Percentiles rank a stretch among this genome's conserved stretches.
Evolutionary conservation across 2,888 invertebrate genomes (phyloP).

Genomic region (Alitta virens): DNA sequence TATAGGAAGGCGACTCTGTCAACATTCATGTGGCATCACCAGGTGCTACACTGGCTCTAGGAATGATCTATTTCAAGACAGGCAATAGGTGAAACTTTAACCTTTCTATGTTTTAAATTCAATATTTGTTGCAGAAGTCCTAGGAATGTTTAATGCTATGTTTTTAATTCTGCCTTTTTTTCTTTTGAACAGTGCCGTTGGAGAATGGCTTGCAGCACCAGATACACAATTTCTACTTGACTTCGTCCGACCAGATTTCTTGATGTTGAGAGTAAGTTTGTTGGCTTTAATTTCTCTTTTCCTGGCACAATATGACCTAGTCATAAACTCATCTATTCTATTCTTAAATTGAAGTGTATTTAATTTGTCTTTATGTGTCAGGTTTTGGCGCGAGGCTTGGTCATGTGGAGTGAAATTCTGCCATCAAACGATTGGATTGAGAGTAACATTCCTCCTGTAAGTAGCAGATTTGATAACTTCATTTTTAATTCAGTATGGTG

Average conservation of each 20-base stretch:
- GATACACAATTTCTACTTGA: conserved; percentile 86
- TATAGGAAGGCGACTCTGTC: conserved; percentile 76
- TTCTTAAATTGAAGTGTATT: not conserved
- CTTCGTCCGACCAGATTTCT: conserved; percentile 85
- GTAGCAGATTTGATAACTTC: not conserved
- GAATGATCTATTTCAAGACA: conserved; percentile 85
- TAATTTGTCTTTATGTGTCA: conserved; percentile 16
- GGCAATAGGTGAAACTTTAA: conserved; percentile 64
- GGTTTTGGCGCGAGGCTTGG: conserved; percentile 66
- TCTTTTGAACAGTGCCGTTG: conserved; percentile 66
- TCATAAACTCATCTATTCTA: not conserved
- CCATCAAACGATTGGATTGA: conserved; percentile 76
- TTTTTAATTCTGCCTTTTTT: no score
- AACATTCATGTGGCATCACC: conserved; percentile 96
- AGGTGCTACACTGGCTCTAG: conserved; percentile 90
- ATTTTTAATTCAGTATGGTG: no score
- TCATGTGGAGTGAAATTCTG: conserved; percentile 82
- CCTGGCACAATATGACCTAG: no score
- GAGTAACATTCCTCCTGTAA: conserved; percentile 49
- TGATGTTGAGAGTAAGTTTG: conserved; percentile 69
- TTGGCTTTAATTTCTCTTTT: not conserved
- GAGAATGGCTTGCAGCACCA: conserved; percentile 87
- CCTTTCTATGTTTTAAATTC: not conserved
- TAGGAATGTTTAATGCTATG: no score
- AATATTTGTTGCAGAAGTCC: no score